Percentiles rank a stretch among this genome's conserved stretches.
These are phyloP conservation scores for Myrmecophaga tridactyla DNA, from an alignment of 2,113 vertebrate species.

Conservation along the genomic window DNA sequence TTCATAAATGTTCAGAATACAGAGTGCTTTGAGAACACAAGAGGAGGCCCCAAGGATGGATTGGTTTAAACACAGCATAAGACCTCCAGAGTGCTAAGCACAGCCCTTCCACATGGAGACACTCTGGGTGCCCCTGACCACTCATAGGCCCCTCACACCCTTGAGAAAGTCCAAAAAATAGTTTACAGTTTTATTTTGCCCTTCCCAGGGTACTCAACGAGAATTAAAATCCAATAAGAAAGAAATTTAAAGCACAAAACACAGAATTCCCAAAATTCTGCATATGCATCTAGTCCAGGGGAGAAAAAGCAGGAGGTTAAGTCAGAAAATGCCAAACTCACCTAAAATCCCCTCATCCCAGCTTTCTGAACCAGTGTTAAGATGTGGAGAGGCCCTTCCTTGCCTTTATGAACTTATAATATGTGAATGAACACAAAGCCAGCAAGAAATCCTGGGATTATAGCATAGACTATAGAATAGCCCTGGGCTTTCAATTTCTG, in stretches of 20 bases:
- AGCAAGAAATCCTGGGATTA: background rate
- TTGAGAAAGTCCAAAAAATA: slow-evolving; percentile 9
- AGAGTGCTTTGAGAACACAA: background rate
- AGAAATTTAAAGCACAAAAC: slow-evolving; percentile 15
- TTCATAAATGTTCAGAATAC: background rate
- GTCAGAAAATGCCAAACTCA: background rate
- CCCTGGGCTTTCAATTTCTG: slow-evolving; percentile 44
- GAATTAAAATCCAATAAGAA: slow-evolving; percentile 8
- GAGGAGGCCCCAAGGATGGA: background rate
- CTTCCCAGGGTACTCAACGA: background rate
- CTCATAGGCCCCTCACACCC: background rate
- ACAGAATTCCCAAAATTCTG: background rate
- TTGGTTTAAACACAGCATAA: background rate
- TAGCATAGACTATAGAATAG: background rate
- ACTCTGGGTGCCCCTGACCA: background rate
- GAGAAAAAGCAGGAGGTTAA: background rate
- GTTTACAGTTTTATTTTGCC: background rate
- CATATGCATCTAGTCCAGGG: background rate
- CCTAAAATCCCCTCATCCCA: background rate
- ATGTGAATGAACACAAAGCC: background rate
- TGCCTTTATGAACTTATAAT: background rate
- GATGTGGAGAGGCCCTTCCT: background rate
- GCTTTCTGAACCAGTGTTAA: background rate
- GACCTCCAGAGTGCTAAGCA: background rate
- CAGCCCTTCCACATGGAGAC: background rate